Base-by-base conservation (phyloP, 2,113 vertebrate species). In the Micronisus gabar region DNA sequence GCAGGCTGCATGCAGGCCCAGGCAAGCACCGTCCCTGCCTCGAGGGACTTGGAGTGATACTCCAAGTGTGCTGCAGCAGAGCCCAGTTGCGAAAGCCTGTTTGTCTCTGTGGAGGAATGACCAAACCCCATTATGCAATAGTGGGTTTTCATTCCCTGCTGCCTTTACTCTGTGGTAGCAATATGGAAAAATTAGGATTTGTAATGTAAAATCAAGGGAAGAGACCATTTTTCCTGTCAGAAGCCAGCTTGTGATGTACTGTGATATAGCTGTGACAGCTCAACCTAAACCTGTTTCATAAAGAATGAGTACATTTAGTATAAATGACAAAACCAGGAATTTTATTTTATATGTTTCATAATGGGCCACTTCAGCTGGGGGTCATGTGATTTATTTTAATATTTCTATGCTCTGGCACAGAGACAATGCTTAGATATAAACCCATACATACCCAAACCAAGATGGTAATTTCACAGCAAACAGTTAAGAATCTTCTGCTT, bases 111-210 rank as follows among this genome's bases (percentile, higher is more conserved):
- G 27, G 34, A 91, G 73, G 27, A 89, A 93, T 71, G 80, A 84
- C 76, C 76, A 62, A 84, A 88, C 5, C 18, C 21, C 26, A 48
- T 92, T 84, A 95, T 81, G 90, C 88, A 92, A 84, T 6, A 78
- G n/a, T 36, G 61, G 29, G 18, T 78, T 95, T 93, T 83, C 74
- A 22, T 88, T 88, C 45, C 32, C 3, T 74, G 65, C 55, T 75
- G 58, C 62, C 61, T 91, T 93, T 84, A 81, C 10, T 95, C 97
- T 80, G 85, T 91, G 93, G 95, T 11, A 96, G 89, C 89, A 86
- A 87, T 80, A 82, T 12, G 53, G 71, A 75, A 89, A 87, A 92
- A 88, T 34, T 52, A 73, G 59, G 71, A 74, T 85, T 82, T 58
- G 18, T 78, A 78, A 88, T 18, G 23, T 62, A 79, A 89, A 95